These are phyloP conservation scores for Ptyas mucosa DNA, from an alignment of 2,113 vertebrate species.

Conservation along the genomic window DNA sequence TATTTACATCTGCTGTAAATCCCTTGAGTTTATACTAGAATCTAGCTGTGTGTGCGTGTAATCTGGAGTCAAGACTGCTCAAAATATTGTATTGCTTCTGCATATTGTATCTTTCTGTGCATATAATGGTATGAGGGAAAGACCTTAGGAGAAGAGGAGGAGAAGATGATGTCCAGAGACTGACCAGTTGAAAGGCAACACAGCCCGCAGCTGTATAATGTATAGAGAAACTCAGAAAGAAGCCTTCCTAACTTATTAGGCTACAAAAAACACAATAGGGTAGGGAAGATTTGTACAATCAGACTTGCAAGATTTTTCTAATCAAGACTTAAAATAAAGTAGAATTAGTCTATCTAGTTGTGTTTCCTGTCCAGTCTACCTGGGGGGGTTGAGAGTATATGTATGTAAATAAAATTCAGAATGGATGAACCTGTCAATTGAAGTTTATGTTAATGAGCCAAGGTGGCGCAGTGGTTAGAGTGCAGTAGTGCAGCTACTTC, in stretches of 20 bases:
- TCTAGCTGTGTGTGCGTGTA: neutral
- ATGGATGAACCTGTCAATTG: neutral
- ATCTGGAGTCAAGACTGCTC: neutral
- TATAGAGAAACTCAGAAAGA: neutral
- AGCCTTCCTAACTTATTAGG: neutral
- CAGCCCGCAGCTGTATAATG: neutral
- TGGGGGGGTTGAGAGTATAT: neutral
- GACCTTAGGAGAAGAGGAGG: neutral
- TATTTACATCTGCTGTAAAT: neutral
- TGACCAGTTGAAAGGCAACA: neutral
- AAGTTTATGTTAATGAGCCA: neutral
- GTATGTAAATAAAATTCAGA: neutral
- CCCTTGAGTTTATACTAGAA: neutral
- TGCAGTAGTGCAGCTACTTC: no score
- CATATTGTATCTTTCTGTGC: neutral
- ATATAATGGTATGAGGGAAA: neutral
- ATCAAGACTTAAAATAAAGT: neutral
- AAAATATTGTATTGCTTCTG: neutral
- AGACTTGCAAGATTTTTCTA: neutral
- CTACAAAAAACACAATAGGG: neutral
- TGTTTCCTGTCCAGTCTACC: neutral
- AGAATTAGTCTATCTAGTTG: neutral
- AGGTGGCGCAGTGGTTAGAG: no score
- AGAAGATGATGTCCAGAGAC: neutral
- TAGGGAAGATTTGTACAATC: neutral